These are phyloP conservation scores for Stegophylla sp. DNA, from an alignment of 2,888 invertebrate species.

Conservation along the genomic window DNA sequence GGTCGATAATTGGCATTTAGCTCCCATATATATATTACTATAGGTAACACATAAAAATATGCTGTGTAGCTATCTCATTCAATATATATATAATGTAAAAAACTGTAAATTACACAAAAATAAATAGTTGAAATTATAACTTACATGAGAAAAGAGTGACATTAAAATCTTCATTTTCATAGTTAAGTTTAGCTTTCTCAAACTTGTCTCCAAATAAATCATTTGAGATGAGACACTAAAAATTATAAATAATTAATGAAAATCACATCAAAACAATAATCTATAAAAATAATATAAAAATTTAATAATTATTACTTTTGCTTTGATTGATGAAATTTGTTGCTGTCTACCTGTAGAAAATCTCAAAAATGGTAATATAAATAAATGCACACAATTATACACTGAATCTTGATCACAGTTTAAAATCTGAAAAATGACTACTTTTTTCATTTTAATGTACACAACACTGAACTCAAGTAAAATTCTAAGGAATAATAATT, in stretches of 20 bases:
- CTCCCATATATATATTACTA: too few relatives aligned
- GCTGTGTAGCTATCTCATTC: not conserved
- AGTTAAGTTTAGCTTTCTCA: conserved; percentile 11
- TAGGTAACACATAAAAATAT: too few relatives aligned
- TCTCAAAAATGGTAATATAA: conserved; percentile 44
- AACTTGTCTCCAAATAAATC: not conserved
- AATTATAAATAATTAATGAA: not conserved
- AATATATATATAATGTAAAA: not conserved
- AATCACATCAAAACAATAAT: too few relatives aligned
- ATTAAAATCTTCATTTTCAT: not conserved
- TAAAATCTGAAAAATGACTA: not conserved
- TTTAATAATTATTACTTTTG: conserved; percentile 30
- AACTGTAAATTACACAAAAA: not conserved
- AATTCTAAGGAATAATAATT: conserved; percentile 1
- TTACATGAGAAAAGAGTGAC: not conserved
- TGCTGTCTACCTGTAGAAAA: not conserved
- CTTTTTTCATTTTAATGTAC: not conserved
- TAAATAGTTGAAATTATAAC: not conserved
- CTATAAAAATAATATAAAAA: not conserved
- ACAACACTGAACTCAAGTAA: conserved; percentile 7
- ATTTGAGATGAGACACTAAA: not conserved
- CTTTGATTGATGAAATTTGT: conserved; percentile 14
- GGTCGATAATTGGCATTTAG: too few relatives aligned
- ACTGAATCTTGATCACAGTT: not conserved
- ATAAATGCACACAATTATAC: conserved; percentile 16